Evolutionary conservation across 2,888 invertebrate genomes (phyloP), one percentile per base, ranked within the genome.

Genomic region (Drosophila ezoana): DNA sequence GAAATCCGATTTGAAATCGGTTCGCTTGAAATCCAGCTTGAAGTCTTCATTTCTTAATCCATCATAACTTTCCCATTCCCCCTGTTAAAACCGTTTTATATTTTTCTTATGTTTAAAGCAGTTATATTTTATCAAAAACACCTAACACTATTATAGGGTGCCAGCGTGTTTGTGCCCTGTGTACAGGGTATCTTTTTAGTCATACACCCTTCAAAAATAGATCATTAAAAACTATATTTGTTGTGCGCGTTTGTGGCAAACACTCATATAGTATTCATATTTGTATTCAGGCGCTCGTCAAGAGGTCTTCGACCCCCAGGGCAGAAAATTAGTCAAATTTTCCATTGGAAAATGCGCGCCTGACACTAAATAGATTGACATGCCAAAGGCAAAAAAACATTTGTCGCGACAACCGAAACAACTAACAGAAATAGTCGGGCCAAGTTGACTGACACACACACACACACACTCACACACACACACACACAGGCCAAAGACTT

Each of bases 271-370:
- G 32, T 70, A 57, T 69, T 59, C 14, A 49, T 16, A 38, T 33
- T 32, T 35, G 11, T 35, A 45, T 38, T 45, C 49, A 28, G 38
- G 40, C 32, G 63, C 52, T 70, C 57, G 66, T 75, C 63, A 65
- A 66, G 65, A 69, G 81, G 80, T 81, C 81, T 76, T 82, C 70
- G 77, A 81, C 87, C 81, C 74, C 45, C 37, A 38, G 60, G 47
- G 59, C 58, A 43, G 61, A 59, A 66, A 86, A 86, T 81, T 83
- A 77, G 84, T 83, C 74, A 86, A 83, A 80, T 45, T 76, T 84
- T 79, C 60, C 75, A 68, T 64, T 72, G 67, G 76, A 68, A 69
- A 85, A 79, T 58, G 62, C 57, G 47, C 35, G 64, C 1, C 68
- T 79, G 76, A 79, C 75, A 77, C 41, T 20, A 65, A 60, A 59